These are phyloP conservation scores for Mya arenaria DNA, from an alignment of 1,140 invertebrate genomes.

Conservation along the genomic window DNA sequence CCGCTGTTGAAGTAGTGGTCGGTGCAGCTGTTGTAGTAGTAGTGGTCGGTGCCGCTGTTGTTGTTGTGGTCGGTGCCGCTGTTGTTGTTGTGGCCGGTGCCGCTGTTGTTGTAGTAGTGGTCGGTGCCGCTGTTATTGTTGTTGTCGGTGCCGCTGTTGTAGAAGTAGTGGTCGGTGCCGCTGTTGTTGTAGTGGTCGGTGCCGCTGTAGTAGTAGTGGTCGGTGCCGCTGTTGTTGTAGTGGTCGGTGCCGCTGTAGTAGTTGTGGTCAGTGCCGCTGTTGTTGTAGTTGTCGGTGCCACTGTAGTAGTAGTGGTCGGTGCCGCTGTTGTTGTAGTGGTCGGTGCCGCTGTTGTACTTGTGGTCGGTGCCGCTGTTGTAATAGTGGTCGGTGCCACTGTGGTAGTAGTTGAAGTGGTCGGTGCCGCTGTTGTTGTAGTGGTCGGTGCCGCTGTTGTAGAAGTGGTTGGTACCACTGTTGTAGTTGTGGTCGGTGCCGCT, in stretches of 20 bases:
- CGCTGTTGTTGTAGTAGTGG: background rate
- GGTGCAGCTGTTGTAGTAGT: background rate
- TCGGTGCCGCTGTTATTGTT: background rate
- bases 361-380: background rate
- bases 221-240: background rate
- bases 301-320: background rate
- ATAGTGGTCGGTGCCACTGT: background rate
- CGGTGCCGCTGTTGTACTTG: background rate
- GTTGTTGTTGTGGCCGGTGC: background rate
- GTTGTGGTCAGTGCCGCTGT: background rate
- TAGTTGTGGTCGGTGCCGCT: background rate
- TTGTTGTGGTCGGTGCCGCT: background rate
- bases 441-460: too few relatives aligned
- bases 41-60: background rate
- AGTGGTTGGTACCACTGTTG: too few relatives aligned
- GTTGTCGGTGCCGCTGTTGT: background rate
- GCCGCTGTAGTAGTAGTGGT: background rate
- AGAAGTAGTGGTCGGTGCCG: background rate
- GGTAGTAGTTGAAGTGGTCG: too few relatives aligned
- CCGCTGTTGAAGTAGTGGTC: background rate
- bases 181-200: background rate
- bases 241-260: background rate
- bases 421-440: too few relatives aligned
- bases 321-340: background rate
- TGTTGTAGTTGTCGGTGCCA: background rate